Evolutionary conservation across 2,797 vertebrate species (phyloP).

Genomic region (Anableps anableps): DNA sequence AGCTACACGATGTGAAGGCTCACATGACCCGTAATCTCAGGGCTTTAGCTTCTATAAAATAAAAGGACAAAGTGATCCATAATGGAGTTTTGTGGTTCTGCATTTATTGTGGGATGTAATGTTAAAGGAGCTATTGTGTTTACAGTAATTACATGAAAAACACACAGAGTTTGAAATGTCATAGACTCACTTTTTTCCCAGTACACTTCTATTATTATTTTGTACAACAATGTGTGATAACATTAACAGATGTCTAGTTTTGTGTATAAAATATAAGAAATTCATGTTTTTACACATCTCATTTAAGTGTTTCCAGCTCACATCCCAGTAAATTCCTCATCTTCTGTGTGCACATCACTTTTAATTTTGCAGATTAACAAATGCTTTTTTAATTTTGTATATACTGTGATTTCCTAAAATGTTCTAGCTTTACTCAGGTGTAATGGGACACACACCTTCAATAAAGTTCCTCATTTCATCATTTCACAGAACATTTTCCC

Average conservation of each 20-base stretch:
- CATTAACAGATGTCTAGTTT: not conserved
- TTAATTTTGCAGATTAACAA: too few species aligned
- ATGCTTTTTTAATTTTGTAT: too few species aligned
- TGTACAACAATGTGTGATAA: not conserved
- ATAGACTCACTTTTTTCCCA: not conserved
- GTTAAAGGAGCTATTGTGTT: not conserved
- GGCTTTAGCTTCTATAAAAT: not conserved
- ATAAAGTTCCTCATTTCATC: too few species aligned
- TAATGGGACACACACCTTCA: too few species aligned
- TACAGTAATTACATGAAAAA: not conserved
- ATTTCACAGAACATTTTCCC: too few species aligned
- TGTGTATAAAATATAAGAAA: not conserved
- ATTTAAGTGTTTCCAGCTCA: not conserved
- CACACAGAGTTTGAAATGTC: not conserved
- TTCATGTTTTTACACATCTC: not conserved
- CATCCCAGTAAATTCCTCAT: not conserved
- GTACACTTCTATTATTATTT: not conserved
- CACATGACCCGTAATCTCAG: not conserved
- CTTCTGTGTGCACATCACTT: too few species aligned
- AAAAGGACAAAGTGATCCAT: not conserved
- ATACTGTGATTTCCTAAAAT: too few species aligned
- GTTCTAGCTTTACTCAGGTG: too few species aligned
- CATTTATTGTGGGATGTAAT: too few species aligned
- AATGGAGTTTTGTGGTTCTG: not conserved
- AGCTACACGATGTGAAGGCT: not conserved